phyloP scores from a whole-genome alignment of 2,888 invertebrate genomes.

The Harpalus rubripes region DNA sequence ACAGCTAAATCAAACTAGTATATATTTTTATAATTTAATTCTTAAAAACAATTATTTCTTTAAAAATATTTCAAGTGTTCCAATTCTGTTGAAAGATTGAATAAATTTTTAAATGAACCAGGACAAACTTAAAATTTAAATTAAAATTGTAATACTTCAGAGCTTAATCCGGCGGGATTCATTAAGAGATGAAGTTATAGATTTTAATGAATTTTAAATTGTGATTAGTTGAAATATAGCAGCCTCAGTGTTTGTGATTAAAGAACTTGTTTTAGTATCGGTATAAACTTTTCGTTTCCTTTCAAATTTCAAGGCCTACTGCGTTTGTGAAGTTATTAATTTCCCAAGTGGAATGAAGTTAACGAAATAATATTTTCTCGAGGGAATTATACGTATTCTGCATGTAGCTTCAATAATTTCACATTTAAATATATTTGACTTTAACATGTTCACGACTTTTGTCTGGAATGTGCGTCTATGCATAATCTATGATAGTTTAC shows the following conservation, averaged over 20 bases:
- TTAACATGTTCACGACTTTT: background rate
- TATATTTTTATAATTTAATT: no score
- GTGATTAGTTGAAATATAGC: conserved; percentile 32
- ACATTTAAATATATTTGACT: conserved; percentile 44
- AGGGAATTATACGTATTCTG: conserved; percentile 18
- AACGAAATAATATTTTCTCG: conserved; percentile 49
- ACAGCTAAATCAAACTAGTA: no score
- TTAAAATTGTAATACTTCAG: conserved; percentile 17
- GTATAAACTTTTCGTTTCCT: conserved; percentile 43
- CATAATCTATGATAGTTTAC: no score
- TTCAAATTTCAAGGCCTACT: conserved; percentile 41
- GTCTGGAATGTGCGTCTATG: no score
- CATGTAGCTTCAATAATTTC: conserved; percentile 45
- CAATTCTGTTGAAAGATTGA: background rate
- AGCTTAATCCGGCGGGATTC: background rate
- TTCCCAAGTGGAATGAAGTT: conserved; percentile 47
- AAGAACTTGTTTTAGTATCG: conserved; percentile 25
- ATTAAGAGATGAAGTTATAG: conserved; percentile 14
- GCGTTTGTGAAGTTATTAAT: conserved; percentile 51
- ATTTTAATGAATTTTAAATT: conserved; percentile 29
- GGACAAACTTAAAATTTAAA: background rate
- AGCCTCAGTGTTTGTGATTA: conserved; percentile 1
- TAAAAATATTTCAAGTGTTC: background rate
- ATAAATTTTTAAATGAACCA: background rate
- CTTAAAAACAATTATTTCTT: no score